Evolutionary conservation across 2,888 invertebrate genomes (phyloP), one percentile per base, ranked within the genome.

Genomic region (Oegoconia quadripuncta): DNA sequence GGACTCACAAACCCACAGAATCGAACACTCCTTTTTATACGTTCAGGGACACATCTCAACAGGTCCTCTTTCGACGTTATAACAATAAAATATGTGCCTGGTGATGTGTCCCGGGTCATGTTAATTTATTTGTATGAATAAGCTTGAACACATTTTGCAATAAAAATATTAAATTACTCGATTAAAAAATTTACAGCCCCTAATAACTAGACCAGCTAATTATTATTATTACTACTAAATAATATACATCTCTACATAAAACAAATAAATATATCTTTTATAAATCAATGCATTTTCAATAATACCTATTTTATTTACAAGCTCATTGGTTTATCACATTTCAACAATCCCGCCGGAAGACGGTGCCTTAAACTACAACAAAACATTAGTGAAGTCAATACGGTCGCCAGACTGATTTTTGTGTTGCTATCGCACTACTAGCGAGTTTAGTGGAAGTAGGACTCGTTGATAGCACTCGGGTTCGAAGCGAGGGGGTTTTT

Each of bases 371-470:
- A 52, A 59, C 51, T 63, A 60, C 29, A 46, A 42, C 44, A 48
- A 39, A 60, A 39, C 59, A 65, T 65, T 63, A 55, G 27, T 41
- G 68, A 37, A 52, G 70, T 86, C 88, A 93, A 88, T 93, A 93
- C 39, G 93, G 93, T 59, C 93, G 81, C 93, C 93, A 93, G 20
- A 93, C 93, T 9, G 90, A 90, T 82, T 93, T 93, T 43, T 91
- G 89, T 31, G 88, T 79, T 17, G 89, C 75, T 67, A 90, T 88
- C 45, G 84, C 65, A 34, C 88, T 81, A 50, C 84, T 88, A 40
- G 84, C 82, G 35, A 91, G 78, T 77, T 91, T 92, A 2, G 91
- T 90, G 41, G 90, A 87, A 16, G 86, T 89, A 2, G 89, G 86
- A 62, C 86, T 88, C 18, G 80, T 69, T 1, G 84, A 81, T 1